phyloP scores from a whole-genome alignment of 2,797 vertebrate species.

The Cottoperca gobio region DNA sequence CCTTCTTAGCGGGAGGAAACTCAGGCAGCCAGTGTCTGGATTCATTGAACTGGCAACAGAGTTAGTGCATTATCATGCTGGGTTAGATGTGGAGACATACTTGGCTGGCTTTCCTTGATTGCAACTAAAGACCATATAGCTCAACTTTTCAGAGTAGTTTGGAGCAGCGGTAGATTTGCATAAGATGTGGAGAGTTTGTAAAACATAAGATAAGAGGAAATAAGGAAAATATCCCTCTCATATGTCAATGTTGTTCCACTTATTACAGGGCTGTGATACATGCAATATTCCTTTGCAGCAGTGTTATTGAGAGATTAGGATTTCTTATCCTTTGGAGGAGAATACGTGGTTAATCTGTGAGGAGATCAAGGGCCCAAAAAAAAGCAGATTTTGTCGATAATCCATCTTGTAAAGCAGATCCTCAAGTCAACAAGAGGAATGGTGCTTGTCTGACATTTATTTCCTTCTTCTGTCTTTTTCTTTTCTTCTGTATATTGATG shows the following conservation, averaged over 20 bases:
- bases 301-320: conserved; percentile 63
- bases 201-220: conserved; percentile 8
- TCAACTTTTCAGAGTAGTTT: conserved; percentile 70
- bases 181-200: conserved; percentile 23
- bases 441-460: conserved; percentile 48
- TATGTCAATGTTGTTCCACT: neutral
- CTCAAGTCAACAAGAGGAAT: conserved; percentile 64
- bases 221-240: neutral
- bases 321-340: conserved; percentile 64
- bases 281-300: conserved; percentile 25
- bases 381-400: conserved; percentile 75
- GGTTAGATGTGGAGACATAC: conserved; percentile 79
- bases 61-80: conserved; percentile 81
- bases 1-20: conserved; percentile 80
- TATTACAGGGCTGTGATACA: conserved; percentile 8
- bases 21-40: conserved; percentile 79
- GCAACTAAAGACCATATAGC: conserved; percentile 72
- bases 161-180: conserved; percentile 48
- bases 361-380: conserved; percentile 67
- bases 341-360: conserved; percentile 74
- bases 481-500: conserved; percentile 4
- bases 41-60: conserved; percentile 82
- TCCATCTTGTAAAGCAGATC: conserved; percentile 75
- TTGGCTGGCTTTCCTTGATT: conserved; percentile 77
- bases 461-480: conserved; percentile 15